Conservation (phyloP, 2,113 vertebrate species). For the Procavia capensis region DNA sequence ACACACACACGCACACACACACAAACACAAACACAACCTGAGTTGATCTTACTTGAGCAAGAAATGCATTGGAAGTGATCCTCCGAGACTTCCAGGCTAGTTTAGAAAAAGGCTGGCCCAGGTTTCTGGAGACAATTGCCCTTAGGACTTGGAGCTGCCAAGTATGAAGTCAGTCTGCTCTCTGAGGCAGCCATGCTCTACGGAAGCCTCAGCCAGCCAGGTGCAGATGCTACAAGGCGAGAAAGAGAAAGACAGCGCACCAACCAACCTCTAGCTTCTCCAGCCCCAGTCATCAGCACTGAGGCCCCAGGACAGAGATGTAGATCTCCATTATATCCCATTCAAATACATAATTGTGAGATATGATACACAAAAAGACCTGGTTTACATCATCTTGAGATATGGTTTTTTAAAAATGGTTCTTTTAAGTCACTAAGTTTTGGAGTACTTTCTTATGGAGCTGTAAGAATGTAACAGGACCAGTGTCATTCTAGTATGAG, state of each 20-base stretch:
- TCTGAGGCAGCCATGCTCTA: not conserved
- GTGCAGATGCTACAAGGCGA: not conserved
- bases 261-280: not conserved
- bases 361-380: too few species aligned
- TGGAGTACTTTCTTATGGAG: not conserved
- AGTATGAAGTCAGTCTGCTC: not conserved
- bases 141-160: not conserved
- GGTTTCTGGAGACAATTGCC: not conserved
- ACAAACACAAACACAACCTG: too few species aligned
- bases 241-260: rapidly evolving
- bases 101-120: not conserved
- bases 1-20: too few species aligned
- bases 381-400: not conserved
- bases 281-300: not conserved
- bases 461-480: not conserved
- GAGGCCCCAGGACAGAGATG: not conserved
- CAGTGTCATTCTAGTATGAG: not conserved
- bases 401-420: not conserved
- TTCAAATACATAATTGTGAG: too few species aligned
- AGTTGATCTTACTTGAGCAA: not conserved
- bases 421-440: not conserved
- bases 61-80: not conserved
- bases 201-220: not conserved
- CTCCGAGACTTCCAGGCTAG: not conserved
- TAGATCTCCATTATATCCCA: not conserved